Percentiles rank a stretch among this genome's conserved stretches.
These are phyloP conservation scores for Camelus dromedarius DNA, from an alignment of 2,113 vertebrate genomes.

Conservation along the genomic window DNA sequence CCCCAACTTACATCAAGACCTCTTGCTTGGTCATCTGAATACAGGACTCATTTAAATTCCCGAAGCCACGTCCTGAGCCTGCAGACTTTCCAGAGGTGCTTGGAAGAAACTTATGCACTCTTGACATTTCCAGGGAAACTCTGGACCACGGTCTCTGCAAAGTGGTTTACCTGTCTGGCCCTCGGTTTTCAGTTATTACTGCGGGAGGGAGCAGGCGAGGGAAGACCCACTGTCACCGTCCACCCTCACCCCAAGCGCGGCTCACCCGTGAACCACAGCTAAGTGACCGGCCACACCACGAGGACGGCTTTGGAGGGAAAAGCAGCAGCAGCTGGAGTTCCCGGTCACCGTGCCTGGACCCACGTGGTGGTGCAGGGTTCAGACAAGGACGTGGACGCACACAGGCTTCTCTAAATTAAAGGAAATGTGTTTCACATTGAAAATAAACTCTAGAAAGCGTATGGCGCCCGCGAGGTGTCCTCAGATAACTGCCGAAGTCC, in stretches of 20 bases:
- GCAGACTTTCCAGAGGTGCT: conserved; percentile 47
- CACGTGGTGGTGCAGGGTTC: background rate
- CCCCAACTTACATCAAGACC: background rate
- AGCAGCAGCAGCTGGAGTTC: background rate
- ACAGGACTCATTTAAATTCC: conserved; percentile 72
- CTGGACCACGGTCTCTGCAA: conserved; percentile 52
- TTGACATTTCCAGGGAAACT: conserved; percentile 76
- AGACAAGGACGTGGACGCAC: background rate
- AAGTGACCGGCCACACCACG: background rate
- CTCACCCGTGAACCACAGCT: conserved; percentile 63
- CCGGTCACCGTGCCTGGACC: background rate
- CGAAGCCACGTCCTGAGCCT: background rate
- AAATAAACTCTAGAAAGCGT: background rate
- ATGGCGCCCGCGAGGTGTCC: background rate
- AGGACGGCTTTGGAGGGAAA: background rate
- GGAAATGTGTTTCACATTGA: background rate
- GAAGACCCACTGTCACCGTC: background rate
- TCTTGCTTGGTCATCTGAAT: conserved; percentile 65
- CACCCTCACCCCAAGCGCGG: conserved; percentile 20
- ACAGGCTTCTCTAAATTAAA: background rate
- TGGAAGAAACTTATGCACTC: conserved; percentile 61
- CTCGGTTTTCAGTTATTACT: conserved; percentile 80
- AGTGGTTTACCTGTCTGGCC: conserved; percentile 48
- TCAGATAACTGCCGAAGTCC: background rate
- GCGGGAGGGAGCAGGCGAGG: conserved; percentile 42